Conservation (phyloP, 1,140 invertebrate genomes). For the Pollicipes pollicipes region DNA sequence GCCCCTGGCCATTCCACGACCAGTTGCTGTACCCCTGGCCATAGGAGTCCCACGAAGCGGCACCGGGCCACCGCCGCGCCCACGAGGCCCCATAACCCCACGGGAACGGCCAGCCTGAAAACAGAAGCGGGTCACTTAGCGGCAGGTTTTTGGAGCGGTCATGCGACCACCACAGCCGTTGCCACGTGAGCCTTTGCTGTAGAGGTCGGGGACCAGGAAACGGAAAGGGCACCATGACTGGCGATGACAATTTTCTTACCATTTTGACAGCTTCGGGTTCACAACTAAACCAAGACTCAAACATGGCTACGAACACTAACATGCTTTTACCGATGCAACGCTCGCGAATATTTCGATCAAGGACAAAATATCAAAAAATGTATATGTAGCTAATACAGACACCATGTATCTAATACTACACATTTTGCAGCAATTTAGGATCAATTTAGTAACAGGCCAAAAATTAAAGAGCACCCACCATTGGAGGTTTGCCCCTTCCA, state of each 20-base stretch:
- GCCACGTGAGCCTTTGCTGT: background rate
- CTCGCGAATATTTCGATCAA: background rate
- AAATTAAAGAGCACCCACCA: background rate
- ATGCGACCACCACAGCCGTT: background rate
- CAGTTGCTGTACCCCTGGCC: background rate
- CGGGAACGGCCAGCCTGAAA: slow-evolving; percentile 58
- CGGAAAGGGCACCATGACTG: background rate
- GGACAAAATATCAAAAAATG: background rate
- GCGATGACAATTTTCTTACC: background rate
- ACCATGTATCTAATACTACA: background rate
- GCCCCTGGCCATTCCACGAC: background rate
- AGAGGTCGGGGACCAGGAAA: background rate
- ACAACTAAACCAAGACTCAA: slow-evolving; percentile 11
- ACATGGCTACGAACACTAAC: slow-evolving; percentile 10
- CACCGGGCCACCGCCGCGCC: slow-evolving; percentile 55
- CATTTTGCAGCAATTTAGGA: background rate
- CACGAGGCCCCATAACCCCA: slow-evolving; percentile 60
- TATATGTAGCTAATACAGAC: background rate
- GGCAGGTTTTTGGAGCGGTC: no score
- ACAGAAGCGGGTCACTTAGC: slow-evolving; percentile 4
- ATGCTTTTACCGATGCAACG: background rate
- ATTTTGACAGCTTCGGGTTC: background rate
- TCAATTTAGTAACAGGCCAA: background rate
- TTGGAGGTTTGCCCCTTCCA: background rate
- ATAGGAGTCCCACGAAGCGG: background rate